These are phyloP conservation scores for Tinamus major DNA, from an alignment of 2,797 vertebrate genomes.

Conservation along the genomic window DNA sequence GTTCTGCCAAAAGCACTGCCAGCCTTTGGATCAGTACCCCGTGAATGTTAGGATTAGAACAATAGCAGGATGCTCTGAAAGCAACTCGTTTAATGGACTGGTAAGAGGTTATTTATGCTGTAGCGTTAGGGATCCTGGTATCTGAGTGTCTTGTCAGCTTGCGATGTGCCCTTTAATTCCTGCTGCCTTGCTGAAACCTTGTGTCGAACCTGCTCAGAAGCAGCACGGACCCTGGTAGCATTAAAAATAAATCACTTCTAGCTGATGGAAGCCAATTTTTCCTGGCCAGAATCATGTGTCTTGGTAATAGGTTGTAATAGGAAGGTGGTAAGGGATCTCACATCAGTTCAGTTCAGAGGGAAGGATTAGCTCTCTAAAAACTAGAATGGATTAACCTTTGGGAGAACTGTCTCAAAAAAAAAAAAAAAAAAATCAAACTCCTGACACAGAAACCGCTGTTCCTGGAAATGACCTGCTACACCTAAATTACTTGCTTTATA, in stretches of 20 bases:
- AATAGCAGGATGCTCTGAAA: neutral
- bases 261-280: neutral
- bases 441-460: neutral
- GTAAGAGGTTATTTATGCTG: slow-evolving; percentile 46
- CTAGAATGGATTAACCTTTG: slow-evolving; percentile 26
- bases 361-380: slow-evolving; percentile 21
- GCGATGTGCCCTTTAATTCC: slow-evolving; percentile 43
- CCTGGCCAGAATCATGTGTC: neutral
- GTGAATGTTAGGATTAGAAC: slow-evolving; percentile 1
- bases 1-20: neutral
- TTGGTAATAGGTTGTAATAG: slow-evolving; percentile 17
- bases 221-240: neutral
- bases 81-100: neutral
- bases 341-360: neutral
- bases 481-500: neutral
- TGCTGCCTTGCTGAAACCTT: slow-evolving; percentile 4
- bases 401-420: neutral
- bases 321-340: slow-evolving; percentile 23
- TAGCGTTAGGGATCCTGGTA: slow-evolving; percentile 27
- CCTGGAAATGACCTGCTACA: neutral
- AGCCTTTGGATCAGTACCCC: neutral
- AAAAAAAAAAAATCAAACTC: neutral
- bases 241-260: slow-evolving; percentile 22
- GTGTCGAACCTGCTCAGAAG: neutral
- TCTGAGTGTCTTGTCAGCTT: neutral